phyloP scores from a whole-genome alignment of 2,888 invertebrate genomes.

The Aphelenchoides bicaudatus region DNA sequence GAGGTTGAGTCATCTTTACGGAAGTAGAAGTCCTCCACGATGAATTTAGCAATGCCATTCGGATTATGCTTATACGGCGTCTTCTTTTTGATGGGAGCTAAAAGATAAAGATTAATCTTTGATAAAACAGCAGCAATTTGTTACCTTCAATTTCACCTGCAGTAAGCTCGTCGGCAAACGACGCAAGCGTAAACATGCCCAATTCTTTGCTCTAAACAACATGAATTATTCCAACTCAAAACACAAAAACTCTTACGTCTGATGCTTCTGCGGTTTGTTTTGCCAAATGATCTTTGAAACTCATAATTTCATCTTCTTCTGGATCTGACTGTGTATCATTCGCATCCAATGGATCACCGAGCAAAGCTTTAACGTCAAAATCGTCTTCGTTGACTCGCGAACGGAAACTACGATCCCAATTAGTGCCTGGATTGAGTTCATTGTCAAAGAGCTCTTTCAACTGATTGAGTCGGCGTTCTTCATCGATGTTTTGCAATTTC shows the following conservation, averaged over 20 bases:
- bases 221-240: not conserved
- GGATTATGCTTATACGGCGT: not conserved
- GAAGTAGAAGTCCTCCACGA: not conserved
- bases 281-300: not conserved
- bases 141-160: conserved; percentile 7
- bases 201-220: not conserved
- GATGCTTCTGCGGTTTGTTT: not conserved
- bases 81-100: not conserved
- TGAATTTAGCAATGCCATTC: conserved; percentile 8
- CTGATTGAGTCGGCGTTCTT: conserved; percentile 40
- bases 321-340: conserved; percentile 25
- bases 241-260: not conserved
- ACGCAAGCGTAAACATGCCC: not conserved
- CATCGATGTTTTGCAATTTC: conserved; percentile 44
- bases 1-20: not conserved
- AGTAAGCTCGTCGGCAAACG: not conserved
- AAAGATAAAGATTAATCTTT: not conserved
- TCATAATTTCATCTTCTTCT: conserved; percentile 17
- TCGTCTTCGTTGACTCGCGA: conserved; percentile 35
- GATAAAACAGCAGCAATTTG: not conserved
- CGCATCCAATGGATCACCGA: conserved; percentile 7
- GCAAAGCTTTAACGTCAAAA: conserved; percentile 3
- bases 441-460: conserved; percentile 52
- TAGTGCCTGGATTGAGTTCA: conserved; percentile 39
- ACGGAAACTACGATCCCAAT: conserved; percentile 46